Base-by-base conservation (phyloP, 2,113 vertebrate genomes). In the Microcebus lehilahytsara region DNA sequence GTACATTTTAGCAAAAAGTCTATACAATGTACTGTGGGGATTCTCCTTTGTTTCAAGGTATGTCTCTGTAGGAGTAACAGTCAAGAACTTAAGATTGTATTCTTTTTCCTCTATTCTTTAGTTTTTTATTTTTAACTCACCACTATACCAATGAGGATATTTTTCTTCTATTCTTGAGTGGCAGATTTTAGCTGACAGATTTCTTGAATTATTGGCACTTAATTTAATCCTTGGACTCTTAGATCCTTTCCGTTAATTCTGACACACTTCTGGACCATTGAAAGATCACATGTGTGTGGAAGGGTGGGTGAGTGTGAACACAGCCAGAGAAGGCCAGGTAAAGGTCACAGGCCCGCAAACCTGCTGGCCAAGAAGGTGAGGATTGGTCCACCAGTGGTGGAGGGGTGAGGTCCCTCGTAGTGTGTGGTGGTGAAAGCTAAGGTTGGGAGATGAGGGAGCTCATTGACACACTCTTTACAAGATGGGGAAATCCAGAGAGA, bases 21-120 rank as follows among this genome's bases (percentile, higher is more conserved):
- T 92, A 22, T 34, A 13, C 16, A 37, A 85, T 60, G 34, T 62
- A 27, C 12, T 69, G 56, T 25, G 37, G 10, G 32, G 67, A 46
- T 67, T 92, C 25, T 67, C 9, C 32, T 74, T 19, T 77, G 32
- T 69, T 85, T 93, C 64, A 60, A 77, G 34, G 53, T 74, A 0
- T 37, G 42, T 92, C 46, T 93, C 17, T 92, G 27, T 30, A 80
- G 27, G 34, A 96, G 6, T 40, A 53, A 46, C 12, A 58, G 23
- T 37, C n/a, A 85, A 86, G n/a, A 89, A 78, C 67, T 91, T 69
- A 88, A 49, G 27, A 87, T n/a, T 96, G 90, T 75, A 87, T 95
- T 89, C 12, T 92, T 19, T 78, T 89, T 93, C 69, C 87, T 64
- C 2, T 62, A 9, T 79, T 84, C n/a, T 34, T 74, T 58, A 22